Base-by-base conservation (phyloP, 2,113 vertebrate genomes). In the Rhinogobius similis region DNA sequence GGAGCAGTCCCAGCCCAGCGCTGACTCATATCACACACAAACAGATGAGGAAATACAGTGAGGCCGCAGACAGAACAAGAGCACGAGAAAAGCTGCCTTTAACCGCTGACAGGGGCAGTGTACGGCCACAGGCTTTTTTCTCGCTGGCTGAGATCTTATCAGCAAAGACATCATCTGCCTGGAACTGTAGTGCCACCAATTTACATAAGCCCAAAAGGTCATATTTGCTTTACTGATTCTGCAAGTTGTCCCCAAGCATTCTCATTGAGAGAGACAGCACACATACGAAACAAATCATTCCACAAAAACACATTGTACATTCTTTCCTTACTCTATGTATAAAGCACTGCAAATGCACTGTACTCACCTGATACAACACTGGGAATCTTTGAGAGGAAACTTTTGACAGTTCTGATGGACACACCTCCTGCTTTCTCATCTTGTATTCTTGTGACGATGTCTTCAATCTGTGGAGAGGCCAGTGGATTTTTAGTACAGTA, bases 341-440 rank as follows among this genome's bases (percentile, higher is more conserved):
- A 65, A n/a, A 32, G 55, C 0, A 36, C 27, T 21, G 0, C 46
- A 62, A 32, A 67, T 1, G 63, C 41, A 70, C 38, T 27, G 13
- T 24, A 77, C 92, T 89, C 88, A 97, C 97, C 97, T 10, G 97
- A 96, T 69, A 96, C 95, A 0, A 98, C 96, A 24, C 97, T 98
- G 82, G 97, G 97, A 86, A 98, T 98, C 93, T 98, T 98, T 73
- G 97, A 97, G 85, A 98, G 94, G 89, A 98, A 98, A 88, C 96
- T 98, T 93, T 98, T 98, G 82, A 98, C 97, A 4, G 96, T 98
- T 66, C 96, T 94, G 82, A 98, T 94, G 62, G 95, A 93, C 44
- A 98, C 96, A 7, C 97, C 96, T 13, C 97, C 97, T 1, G 94
- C 90, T 89, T 97, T 98, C 89, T 98, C 97, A 80, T 98, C 97